A percentile compares a stretch with the other conserved stretches of the same genome.
Evolutionary conservation across 2,888 invertebrate genomes (phyloP).

Genomic region (Phyto melanocephala): DNA sequence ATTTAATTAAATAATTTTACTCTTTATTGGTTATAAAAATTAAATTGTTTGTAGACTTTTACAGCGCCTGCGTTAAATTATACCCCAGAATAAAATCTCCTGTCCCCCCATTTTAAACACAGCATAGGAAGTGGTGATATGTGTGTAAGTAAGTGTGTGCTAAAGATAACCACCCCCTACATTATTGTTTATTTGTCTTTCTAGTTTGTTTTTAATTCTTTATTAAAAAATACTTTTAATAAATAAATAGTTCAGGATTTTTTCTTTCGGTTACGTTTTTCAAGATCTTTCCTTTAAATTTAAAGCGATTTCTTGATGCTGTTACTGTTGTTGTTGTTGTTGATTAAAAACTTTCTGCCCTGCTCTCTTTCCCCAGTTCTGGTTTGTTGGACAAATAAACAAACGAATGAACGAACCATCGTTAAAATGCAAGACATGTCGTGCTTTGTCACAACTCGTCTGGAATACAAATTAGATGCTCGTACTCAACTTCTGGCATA

Average conservation of each 20-base stretch:
- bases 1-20: constrained; percentile 25
- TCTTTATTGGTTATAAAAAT: not conserved
- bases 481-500: constrained; percentile 29
- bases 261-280: not conserved
- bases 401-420: constrained; percentile 56
- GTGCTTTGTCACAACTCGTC: constrained; percentile 72
- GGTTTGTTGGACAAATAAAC: constrained; percentile 56
- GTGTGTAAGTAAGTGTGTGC: not conserved
- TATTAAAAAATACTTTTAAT: constrained; percentile 33
- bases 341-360: constrained; percentile 32
- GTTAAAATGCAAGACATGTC: constrained; percentile 64
- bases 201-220: constrained; percentile 20
- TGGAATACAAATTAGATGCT: constrained; percentile 77
- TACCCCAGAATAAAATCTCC: constrained; percentile 1
- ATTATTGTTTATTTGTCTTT: constrained; percentile 11
- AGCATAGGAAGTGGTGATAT: not conserved
- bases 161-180: constrained; percentile 38
- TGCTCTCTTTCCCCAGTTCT: constrained; percentile 57
- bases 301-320: constrained; percentile 44
- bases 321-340: constrained; percentile 37
- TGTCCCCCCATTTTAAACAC: not conserved
- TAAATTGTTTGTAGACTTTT: not conserved
- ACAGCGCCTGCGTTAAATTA: constrained; percentile 56
- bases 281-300: constrained; percentile 37
- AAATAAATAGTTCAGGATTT: constrained; percentile 37